phyloP scores from a whole-genome alignment of 2,797 vertebrate species.

The Crax fasciolata region DNA sequence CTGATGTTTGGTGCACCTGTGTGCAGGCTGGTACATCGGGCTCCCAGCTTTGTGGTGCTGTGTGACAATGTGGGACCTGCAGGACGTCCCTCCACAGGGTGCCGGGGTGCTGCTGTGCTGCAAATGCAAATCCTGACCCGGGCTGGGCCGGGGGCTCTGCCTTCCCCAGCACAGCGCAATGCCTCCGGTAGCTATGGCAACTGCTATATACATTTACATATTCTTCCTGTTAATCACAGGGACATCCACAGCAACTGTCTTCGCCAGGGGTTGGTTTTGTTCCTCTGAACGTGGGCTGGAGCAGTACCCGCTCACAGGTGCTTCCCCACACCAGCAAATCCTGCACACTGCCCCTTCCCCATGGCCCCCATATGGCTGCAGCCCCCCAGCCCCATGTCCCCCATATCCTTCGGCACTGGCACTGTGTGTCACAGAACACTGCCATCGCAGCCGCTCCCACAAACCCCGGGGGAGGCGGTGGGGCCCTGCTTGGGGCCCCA shows the following conservation, averaged over 20 bases:
- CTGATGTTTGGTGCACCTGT: background rate
- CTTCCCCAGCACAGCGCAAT: conserved; percentile 67
- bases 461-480: rapidly evolving
- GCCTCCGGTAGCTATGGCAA: conserved; percentile 78
- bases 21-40: rapidly evolving
- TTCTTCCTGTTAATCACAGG: conserved; percentile 74
- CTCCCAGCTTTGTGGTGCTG: background rate
- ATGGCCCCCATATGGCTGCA: rapidly evolving
- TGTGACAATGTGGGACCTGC: rapidly evolving
- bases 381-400: background rate
- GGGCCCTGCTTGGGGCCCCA: rapidly evolving
- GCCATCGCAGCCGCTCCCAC: rapidly evolving
- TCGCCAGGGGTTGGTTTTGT: rapidly evolving
- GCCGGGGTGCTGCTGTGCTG: rapidly evolving
- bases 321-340: rapidly evolving
- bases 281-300: background rate
- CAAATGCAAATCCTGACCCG: conserved; percentile 23
- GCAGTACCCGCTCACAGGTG: rapidly evolving
- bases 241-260: conserved; percentile 28
- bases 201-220: conserved; percentile 60
- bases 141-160: conserved; percentile 1
- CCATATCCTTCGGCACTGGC: background rate
- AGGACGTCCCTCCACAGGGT: rapidly evolving
- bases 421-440: background rate
- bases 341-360: background rate